phyloP scores from a whole-genome alignment of 2,113 vertebrate genomes.

The Antigone vipio region DNA sequence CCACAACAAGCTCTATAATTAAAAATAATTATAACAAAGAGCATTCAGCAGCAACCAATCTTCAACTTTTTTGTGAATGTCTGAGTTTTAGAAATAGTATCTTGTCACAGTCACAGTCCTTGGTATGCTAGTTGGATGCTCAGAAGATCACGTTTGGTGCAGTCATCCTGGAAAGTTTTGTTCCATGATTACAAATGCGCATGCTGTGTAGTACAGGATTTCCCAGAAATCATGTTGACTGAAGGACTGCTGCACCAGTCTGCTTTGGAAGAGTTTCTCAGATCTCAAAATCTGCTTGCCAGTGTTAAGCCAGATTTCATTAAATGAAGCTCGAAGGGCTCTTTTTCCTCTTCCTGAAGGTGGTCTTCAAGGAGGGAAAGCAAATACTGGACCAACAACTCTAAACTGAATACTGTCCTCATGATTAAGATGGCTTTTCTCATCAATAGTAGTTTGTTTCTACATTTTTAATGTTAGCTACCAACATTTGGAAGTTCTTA shows the following conservation, averaged over 20 bases:
- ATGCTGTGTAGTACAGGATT: background rate
- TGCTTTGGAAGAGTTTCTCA: background rate
- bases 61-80: background rate
- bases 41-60: background rate
- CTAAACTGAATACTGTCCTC: background rate
- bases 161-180: background rate
- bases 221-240: background rate
- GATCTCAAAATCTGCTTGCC: background rate
- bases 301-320: background rate
- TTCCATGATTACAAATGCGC: accelerated
- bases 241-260: background rate
- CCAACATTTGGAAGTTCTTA: background rate
- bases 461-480: background rate
- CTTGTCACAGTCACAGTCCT: background rate
- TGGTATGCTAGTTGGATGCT: background rate
- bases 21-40: background rate
- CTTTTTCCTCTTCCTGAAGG: background rate
- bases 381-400: background rate
- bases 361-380: background rate
- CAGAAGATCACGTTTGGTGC: background rate
- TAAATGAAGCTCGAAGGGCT: background rate
- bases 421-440: background rate
- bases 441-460: background rate
- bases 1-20: background rate
- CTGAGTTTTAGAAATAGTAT: background rate